Evolutionary conservation across 2,888 invertebrate species (phyloP), one percentile per base, ranked within the genome.

Genomic region (Timema podura): DNA sequence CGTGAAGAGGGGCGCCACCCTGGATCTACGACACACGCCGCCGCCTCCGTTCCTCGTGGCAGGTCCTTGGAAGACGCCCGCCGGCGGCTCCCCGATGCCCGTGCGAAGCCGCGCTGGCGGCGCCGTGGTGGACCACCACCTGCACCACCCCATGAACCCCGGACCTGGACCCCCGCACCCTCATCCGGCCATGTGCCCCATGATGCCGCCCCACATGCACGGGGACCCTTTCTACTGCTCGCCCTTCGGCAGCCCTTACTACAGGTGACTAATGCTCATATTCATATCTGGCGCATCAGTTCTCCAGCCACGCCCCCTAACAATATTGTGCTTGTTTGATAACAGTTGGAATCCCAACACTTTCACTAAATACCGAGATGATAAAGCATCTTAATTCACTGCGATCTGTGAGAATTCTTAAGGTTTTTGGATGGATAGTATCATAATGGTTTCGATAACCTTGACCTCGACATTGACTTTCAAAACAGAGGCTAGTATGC

Each of bases 161-260:
- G 51, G 72, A 64, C 68, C 78, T 72, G 79, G 80, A 5, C 80
- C 80, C 46, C 81, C 80, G 0, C 80, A 80, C 68, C 77, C 79
- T 5, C 80, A 79, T 72, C 79, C 80, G 3, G 80, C 77, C 75
- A 78, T 80, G 78, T 79, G 78, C 73, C 79, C 79, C 68, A 77
- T 78, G 74, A 75, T 78, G 68, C 78, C 77, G 68, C 74, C 76
- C 45, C 84, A 83, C 74, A 80, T 84, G 76, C 83, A 84, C 78
- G 81, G 82, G 75, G 86, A 86, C 76, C 85, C 85, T 0, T 86
- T 86, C 79, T 86, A 86, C 79, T 86, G 85, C 75, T 84, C 86
- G 64, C 86, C 86, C 2, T 86, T 86, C 74, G 85, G 85, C 69
- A 83, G 83, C 69, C 85, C 85, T 15, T 86, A 86, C 77, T 85